phyloP scores from a whole-genome alignment of 2,113 vertebrate genomes.

The Phainopepla nitens region DNA sequence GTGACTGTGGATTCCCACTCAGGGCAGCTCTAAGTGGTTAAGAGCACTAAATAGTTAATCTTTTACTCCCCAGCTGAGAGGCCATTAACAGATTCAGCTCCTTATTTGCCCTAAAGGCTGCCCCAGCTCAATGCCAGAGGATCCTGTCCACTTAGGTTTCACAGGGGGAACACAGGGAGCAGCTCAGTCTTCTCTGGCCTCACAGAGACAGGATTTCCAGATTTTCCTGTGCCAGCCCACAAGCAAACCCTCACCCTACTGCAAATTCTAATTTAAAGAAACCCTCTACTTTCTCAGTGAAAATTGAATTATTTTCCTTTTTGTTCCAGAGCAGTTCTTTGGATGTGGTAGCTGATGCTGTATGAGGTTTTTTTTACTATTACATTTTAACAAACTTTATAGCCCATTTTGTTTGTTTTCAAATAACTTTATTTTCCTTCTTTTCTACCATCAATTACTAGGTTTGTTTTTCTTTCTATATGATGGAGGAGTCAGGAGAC shows the following conservation, averaged over 20 bases:
- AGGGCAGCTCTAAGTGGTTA: not conserved
- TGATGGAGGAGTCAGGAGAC: constrained; percentile 62
- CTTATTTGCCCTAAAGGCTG: constrained; percentile 25
- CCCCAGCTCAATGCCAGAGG: not conserved
- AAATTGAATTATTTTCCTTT: constrained; percentile 62
- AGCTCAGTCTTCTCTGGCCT: not conserved
- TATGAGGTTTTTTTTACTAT: constrained; percentile 52
- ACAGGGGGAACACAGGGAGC: not conserved
- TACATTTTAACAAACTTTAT: constrained; percentile 79
- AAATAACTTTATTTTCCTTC: constrained; percentile 75
- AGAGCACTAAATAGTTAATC: not conserved
- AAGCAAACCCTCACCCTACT: not conserved
- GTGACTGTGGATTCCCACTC: not conserved
- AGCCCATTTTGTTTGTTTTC: constrained; percentile 76
- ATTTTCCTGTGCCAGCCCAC: not conserved
- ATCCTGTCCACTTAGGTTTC: not conserved
- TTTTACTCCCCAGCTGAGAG: not conserved
- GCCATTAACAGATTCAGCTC: not conserved
- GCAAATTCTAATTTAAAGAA: constrained; percentile 37
- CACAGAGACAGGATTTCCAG: not conserved
- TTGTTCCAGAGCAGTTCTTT: constrained; percentile 16
- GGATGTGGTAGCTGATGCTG: not conserved
- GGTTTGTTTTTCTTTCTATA: constrained; percentile 34
- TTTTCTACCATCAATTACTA: constrained; percentile 68
- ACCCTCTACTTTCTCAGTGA: not conserved